phyloP scores from a whole-genome alignment of 1,140 invertebrate species.

The Triops longicaudatus region DNA sequence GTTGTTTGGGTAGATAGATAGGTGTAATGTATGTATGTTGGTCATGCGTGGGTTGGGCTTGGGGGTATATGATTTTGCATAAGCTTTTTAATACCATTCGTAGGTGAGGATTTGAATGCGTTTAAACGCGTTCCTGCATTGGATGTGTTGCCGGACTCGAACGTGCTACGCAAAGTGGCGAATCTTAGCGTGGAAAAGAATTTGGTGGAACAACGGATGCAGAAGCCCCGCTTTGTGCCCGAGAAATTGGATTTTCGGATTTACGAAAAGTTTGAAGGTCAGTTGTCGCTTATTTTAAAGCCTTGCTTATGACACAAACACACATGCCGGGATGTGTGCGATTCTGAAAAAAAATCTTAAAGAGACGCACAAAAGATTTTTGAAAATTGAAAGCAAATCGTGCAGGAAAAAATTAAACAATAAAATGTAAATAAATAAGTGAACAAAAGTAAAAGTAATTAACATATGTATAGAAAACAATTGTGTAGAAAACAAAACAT shows the following conservation, averaged over 20 bases:
- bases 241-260: constrained; percentile 73
- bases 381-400: too few relatives aligned
- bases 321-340: too few relatives aligned
- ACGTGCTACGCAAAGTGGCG: constrained; percentile 70
- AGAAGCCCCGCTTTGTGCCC: constrained; percentile 63
- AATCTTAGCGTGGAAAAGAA: constrained; percentile 64
- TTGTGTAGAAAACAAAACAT: too few relatives aligned
- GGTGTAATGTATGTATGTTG: not conserved
- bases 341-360: too few relatives aligned
- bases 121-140: constrained; percentile 42
- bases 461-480: too few relatives aligned
- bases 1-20: constrained; percentile 16
- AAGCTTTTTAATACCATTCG: not conserved
- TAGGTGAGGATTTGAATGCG: constrained; percentile 19
- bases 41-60: not conserved
- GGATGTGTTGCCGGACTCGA: constrained; percentile 46
- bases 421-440: too few relatives aligned
- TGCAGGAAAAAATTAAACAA: too few relatives aligned
- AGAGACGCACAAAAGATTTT: too few relatives aligned
- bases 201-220: constrained; percentile 50
- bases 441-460: too few relatives aligned
- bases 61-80: not conserved
- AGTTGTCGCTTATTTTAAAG: constrained; percentile 34
- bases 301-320: not conserved
- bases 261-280: constrained; percentile 84